Conservation (phyloP, 2,797 vertebrate species). For the Microhierax caerulescens region DNA sequence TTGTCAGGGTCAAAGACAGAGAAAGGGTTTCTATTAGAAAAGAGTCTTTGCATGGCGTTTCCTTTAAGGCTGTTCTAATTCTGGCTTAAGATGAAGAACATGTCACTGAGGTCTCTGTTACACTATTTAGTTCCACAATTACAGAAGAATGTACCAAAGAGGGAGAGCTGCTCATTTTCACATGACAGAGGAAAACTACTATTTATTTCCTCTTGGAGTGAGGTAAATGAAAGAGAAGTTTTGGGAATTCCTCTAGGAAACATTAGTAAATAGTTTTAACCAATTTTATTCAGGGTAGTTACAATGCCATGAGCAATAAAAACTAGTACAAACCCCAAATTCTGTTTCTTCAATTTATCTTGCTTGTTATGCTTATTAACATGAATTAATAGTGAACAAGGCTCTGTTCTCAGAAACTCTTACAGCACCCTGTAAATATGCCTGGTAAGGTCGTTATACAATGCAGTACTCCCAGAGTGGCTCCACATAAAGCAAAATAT, state of each 20-base stretch:
- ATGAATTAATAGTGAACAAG: not conserved
- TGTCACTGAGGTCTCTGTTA: not conserved
- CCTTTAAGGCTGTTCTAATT: not conserved
- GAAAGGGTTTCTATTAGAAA: not conserved
- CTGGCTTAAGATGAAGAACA: not conserved
- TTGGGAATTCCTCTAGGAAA: not conserved
- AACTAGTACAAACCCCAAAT: not conserved
- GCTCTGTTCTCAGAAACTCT: not conserved
- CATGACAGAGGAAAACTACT: not conserved
- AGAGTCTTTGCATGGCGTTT: not conserved
- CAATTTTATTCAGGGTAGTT: not conserved
- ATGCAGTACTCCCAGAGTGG: not conserved
- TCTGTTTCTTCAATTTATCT: not conserved
- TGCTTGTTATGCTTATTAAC: not conserved
- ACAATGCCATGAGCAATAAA: not conserved
- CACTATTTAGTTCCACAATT: conserved; percentile 28
- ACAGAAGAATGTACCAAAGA: not conserved
- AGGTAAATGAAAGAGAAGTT: not conserved
- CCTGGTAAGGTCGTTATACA: not conserved
- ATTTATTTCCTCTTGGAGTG: not conserved
- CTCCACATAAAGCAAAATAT: not conserved
- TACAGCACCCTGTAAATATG: not conserved
- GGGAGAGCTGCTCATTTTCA: not conserved
- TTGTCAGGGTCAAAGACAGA: conserved; percentile 6
- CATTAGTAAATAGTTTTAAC: not conserved